Base-by-base conservation (phyloP, 2,113 vertebrate genomes). In the Poicephalus meyeri region DNA sequence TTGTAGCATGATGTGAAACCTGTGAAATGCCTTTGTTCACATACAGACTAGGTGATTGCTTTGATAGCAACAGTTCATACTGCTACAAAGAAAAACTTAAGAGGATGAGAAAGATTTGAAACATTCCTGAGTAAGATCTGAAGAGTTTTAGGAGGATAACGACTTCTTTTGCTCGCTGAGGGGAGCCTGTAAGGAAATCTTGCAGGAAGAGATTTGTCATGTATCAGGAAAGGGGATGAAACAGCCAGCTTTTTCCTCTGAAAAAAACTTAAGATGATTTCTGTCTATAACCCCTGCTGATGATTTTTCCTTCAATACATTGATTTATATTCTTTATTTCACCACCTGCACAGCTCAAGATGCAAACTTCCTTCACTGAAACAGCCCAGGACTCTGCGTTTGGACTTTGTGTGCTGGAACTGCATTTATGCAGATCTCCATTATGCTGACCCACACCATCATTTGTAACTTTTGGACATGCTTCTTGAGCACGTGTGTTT, bases 31-130 rank as follows among this genome's bases (percentile, higher is more conserved):
- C 49, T 42, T 91, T 92, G 80, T 79, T 93, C 94, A 31, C 72
- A 37, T 37, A 72, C 83, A 69, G 94, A 29, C 73, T 29, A 41
- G 88, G 68, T 86, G 88, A 93, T 88, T 82, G 89, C 88, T 97
- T 95, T 95, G 94, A 95, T 95, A 97, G 84, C 94, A 94, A 89
- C 70, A 92, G 88, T 88, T 95, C 95, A 92, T 35, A 78, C 68
- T 89, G 90, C 86, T 93, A 70, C 80, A 86, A 65, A 92, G 78
- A 79, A 88, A 88, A 89, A 91, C 65, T 35, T 94, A 92, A 94
- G 94, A 89, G 76, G 80, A 94, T 82, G 80, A 95, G 90, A 93
- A 93, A 94, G 89, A 97, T 94, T 91, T 94, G 94, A 94, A 97
- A 87, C 82, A 94, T 93, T 88, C 42, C 91, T 25, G 50, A 92